These are phyloP conservation scores for Dusona sp. DNA, from an alignment of 2,888 invertebrate species.

Conservation along the genomic window DNA sequence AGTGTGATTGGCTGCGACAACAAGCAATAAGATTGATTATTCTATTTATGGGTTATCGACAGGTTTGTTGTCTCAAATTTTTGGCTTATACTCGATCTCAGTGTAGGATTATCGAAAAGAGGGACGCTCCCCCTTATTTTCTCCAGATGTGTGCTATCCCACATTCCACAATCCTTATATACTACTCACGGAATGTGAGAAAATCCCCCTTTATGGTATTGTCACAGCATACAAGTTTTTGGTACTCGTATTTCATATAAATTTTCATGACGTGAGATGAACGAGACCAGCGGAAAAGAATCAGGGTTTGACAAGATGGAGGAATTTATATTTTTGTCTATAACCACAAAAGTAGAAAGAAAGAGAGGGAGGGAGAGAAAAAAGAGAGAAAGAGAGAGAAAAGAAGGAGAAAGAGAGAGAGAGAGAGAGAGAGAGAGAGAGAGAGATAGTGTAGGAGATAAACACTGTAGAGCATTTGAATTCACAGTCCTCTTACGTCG, in stretches of 20 bases:
- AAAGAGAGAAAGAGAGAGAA: not conserved
- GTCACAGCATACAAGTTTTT: not conserved
- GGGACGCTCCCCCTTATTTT: not conserved
- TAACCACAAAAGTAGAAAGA: not conserved
- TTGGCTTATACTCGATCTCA: not conserved
- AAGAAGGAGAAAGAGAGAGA: not conserved
- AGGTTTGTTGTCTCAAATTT: not conserved
- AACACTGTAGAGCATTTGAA: not conserved
- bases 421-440: constrained; percentile 5
- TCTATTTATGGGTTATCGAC: not conserved
- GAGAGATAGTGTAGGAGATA: not conserved
- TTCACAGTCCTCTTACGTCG: constrained; percentile 10
- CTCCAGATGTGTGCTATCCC: not conserved
- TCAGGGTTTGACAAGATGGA: not conserved
- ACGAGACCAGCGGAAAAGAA: not conserved
- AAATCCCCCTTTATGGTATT: not conserved
- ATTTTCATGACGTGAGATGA: not conserved
- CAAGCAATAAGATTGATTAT: not conserved
- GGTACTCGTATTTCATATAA: not conserved
- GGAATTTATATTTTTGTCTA: not conserved
- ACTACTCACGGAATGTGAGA: not conserved
- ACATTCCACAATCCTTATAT: not conserved
- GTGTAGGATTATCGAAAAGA: not conserved
- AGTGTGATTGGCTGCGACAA: not conserved
- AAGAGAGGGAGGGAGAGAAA: too few species aligned